phyloP scores from a whole-genome alignment of 1,140 invertebrate genomes.

The Drosophila orena region DNA sequence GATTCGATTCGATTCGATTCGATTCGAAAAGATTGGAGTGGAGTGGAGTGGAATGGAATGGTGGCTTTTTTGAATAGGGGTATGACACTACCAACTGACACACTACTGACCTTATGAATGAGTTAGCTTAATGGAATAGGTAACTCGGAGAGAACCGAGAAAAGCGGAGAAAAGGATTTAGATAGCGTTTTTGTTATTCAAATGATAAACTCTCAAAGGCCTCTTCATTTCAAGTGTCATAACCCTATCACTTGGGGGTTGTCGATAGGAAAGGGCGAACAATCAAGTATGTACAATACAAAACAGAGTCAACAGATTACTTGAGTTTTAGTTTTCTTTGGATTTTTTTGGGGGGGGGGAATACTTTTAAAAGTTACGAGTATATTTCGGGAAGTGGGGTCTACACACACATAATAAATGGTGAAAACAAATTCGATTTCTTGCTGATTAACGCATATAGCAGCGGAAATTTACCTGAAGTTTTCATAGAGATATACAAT shows the following conservation, averaged over 20 bases:
- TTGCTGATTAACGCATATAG: constrained; percentile 62
- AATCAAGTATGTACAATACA: constrained; percentile 29
- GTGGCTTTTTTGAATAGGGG: constrained; percentile 3
- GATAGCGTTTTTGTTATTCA: not conserved
- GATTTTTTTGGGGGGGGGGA: constrained; percentile 2
- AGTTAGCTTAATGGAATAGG: not conserved
- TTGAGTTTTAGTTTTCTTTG: constrained; percentile 4
- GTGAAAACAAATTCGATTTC: constrained; percentile 49
- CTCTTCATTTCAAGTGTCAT: constrained; percentile 5
- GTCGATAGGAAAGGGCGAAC: constrained; percentile 1
- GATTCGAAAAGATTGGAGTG: not conserved
- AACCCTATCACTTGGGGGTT: constrained; percentile 7
- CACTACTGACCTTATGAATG: constrained; percentile 4
- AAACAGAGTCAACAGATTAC: constrained; percentile 33
- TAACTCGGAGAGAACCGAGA: not conserved
- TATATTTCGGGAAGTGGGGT: not conserved
- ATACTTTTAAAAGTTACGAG: constrained; percentile 1
- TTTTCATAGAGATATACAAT: constrained; percentile 35
- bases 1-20: not conserved
- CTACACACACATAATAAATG: constrained; percentile 50
- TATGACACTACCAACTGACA: constrained; percentile 17
- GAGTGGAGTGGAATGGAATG: not conserved
- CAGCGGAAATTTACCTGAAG: constrained; percentile 74
- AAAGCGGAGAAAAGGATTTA: not conserved
- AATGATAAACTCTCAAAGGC: no score